Percentiles rank a stretch among this genome's conserved stretches.
These are phyloP conservation scores for Harpalus rufipes DNA, from an alignment of 2,888 invertebrate species.

Conservation along the genomic window DNA sequence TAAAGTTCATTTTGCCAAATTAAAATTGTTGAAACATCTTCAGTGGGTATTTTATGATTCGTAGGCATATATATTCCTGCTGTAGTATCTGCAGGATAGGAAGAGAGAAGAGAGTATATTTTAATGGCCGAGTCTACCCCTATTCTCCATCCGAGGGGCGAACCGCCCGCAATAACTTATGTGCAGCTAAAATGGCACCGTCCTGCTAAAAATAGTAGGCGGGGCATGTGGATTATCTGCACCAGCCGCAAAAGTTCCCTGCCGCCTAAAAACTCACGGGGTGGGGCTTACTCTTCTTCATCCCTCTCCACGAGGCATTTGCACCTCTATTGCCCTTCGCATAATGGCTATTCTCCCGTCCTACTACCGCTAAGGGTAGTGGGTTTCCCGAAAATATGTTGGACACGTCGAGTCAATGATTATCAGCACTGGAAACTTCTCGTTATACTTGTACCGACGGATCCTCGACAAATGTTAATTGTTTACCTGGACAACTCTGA, in stretches of 20 bases:
- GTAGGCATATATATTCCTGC: constrained; percentile 9
- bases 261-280: constrained; percentile 76
- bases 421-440: constrained; percentile 52
- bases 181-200: constrained; percentile 76
- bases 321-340: neutral
- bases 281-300: constrained; percentile 50
- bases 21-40: constrained; percentile 64
- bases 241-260: constrained; percentile 77
- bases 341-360: neutral
- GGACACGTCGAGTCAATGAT: constrained; percentile 59
- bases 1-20: constrained; percentile 56
- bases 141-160: too few species aligned
- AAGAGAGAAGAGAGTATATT: constrained; percentile 42
- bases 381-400: constrained; percentile 58
- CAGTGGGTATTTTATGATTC: constrained; percentile 49
- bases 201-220: constrained; percentile 76
- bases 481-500: constrained; percentile 58
- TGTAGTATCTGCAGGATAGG: neutral
- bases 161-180: constrained; percentile 74
- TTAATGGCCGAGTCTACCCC: constrained; percentile 58
- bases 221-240: constrained; percentile 74
- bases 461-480: constrained; percentile 60
- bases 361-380: neutral
- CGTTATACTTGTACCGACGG: constrained; percentile 51
- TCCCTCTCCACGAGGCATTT: neutral